Conservation (phyloP, 2,888 invertebrate genomes). For the Automeris io region DNA sequence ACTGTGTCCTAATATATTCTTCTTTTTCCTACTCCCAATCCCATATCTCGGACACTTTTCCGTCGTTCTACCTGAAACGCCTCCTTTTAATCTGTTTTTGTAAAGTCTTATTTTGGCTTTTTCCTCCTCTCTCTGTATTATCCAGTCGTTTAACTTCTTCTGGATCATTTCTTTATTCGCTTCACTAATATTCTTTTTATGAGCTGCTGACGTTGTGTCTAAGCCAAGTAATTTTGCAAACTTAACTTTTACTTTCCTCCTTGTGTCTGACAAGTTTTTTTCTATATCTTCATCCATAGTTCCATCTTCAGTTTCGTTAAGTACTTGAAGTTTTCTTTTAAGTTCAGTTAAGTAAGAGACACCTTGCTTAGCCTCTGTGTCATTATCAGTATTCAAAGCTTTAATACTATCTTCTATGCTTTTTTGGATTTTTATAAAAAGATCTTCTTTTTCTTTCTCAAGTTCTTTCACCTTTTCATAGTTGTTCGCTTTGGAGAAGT, state of each 20-base stretch:
- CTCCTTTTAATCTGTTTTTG: slow-evolving; percentile 10
- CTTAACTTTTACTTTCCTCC: slow-evolving; percentile 2
- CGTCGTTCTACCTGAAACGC: not conserved
- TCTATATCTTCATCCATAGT: slow-evolving; percentile 4
- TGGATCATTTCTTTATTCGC: slow-evolving; percentile 19
- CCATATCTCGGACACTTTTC: slow-evolving; percentile 25
- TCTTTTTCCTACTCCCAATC: slow-evolving; percentile 7
- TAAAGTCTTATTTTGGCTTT: slow-evolving; percentile 23
- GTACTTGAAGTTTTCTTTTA: slow-evolving; percentile 26
- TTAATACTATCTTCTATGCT: slow-evolving; percentile 39
- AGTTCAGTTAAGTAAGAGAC: slow-evolving; percentile 31
- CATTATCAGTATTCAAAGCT: slow-evolving; percentile 27
- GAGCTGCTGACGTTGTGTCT: slow-evolving; percentile 9
- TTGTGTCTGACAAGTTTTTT: slow-evolving; percentile 10
- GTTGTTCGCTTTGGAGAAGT: slow-evolving; percentile 6
- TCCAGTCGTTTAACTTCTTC: slow-evolving; percentile 32
- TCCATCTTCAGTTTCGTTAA: slow-evolving; percentile 18
- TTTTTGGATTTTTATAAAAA: slow-evolving; percentile 31
- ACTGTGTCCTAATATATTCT: not conserved
- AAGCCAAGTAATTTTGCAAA: slow-evolving; percentile 15
- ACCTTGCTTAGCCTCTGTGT: slow-evolving; percentile 30
- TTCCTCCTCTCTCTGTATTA: slow-evolving; percentile 23
- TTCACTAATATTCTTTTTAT: slow-evolving; percentile 11
- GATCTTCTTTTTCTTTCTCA: slow-evolving; percentile 28
- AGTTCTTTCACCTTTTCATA: slow-evolving; percentile 24